These are phyloP conservation scores for Notothenia rossii DNA, from an alignment of 2,113 vertebrate species.

Conservation along the genomic window DNA sequence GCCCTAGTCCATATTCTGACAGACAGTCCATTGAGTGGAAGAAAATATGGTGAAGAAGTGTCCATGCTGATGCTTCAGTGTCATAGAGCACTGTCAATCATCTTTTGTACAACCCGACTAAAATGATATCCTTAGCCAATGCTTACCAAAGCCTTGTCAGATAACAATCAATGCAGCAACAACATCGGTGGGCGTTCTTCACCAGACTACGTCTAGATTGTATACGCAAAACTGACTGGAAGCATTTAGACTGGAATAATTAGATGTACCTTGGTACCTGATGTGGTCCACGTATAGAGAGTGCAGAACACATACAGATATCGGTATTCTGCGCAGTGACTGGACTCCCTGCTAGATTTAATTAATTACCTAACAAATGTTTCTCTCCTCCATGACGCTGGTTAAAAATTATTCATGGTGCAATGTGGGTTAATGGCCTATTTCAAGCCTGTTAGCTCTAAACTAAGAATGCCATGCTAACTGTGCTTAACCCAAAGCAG, in stretches of 20 bases:
- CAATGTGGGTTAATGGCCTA: conserved; percentile 1
- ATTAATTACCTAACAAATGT: conserved; percentile 1
- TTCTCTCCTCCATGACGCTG: background rate
- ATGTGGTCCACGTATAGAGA: background rate
- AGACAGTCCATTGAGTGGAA: background rate
- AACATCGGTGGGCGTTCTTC: background rate
- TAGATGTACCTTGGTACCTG: background rate
- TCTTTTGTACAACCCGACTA: background rate
- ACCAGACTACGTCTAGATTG: background rate
- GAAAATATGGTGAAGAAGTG: background rate
- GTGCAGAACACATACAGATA: background rate
- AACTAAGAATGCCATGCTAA: background rate
- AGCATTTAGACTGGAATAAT: background rate
- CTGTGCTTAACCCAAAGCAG: background rate
- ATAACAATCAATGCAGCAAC: background rate
- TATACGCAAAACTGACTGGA: background rate
- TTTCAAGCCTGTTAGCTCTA: conserved; percentile 11
- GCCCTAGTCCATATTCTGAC: background rate
- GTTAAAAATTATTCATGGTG: conserved; percentile 7
- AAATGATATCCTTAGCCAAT: background rate
- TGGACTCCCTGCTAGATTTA: background rate
- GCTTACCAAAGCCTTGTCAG: background rate
- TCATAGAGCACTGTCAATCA: background rate
- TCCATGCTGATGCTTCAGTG: background rate
- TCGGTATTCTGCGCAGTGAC: background rate